Evolutionary conservation across 2,113 vertebrate genomes (phyloP).

Genomic region (Alethe castanea): DNA sequence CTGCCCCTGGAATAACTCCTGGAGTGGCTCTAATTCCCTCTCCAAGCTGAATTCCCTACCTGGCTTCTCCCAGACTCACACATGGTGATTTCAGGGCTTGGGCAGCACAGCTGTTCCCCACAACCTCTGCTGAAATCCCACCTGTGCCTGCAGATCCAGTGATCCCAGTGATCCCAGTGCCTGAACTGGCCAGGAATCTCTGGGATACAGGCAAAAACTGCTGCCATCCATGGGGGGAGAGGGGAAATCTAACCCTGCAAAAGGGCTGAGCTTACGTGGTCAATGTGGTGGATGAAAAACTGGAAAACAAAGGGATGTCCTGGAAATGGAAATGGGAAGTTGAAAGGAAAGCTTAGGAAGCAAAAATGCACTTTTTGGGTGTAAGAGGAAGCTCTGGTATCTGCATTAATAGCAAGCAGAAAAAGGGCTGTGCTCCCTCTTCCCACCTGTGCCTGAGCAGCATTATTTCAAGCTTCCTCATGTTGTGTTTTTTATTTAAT

Average conservation of each 20-base stretch:
- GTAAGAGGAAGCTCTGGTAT: not conserved
- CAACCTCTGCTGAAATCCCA: accelerated
- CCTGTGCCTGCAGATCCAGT: not conserved
- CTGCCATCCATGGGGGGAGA: not conserved
- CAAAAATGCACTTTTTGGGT: not conserved
- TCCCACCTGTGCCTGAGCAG: constrained; percentile 49
- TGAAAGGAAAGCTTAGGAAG: not conserved
- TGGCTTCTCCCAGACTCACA: not conserved
- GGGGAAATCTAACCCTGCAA: not conserved
- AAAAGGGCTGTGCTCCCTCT: not conserved
- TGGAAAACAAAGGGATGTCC: not conserved
- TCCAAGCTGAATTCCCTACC: not conserved
- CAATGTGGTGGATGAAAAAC: accelerated
- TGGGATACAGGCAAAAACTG: not conserved
- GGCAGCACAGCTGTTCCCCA: not conserved
- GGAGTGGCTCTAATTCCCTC: not conserved
- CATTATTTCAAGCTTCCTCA: constrained; percentile 12
- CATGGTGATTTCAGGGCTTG: accelerated
- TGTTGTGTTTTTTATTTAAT: constrained; percentile 80
- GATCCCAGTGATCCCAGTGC: not conserved
- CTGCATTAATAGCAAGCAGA: not conserved
- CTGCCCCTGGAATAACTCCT: not conserved
- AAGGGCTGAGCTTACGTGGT: not conserved
- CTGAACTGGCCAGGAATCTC: not conserved
- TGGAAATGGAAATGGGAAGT: not conserved